phyloP scores from a whole-genome alignment of 2,888 invertebrate genomes.

The Drosophila monieri region DNA sequence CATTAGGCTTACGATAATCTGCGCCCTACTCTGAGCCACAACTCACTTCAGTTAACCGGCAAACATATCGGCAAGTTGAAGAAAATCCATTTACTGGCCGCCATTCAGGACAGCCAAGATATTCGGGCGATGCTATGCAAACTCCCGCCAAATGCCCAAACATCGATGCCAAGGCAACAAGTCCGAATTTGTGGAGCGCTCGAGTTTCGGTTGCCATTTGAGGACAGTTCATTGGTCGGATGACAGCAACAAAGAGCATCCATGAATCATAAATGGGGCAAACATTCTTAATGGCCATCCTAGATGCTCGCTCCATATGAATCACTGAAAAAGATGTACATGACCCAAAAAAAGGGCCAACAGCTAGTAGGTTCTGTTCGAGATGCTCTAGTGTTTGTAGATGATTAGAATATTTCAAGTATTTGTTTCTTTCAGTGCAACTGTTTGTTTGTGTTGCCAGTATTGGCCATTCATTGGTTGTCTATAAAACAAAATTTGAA shows the following conservation, averaged over 20 bases:
- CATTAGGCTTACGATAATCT: neutral
- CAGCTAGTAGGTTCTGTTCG: no score
- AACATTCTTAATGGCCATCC: constrained; percentile 31
- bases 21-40: neutral
- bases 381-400: no score
- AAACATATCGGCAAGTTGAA: constrained; percentile 3
- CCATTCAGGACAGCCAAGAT: neutral
- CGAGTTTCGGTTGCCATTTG: constrained; percentile 27
- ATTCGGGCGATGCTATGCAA: constrained; percentile 11
- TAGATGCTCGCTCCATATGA: constrained; percentile 2
- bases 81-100: constrained; percentile 21
- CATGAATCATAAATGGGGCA: constrained; percentile 41
- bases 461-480: constrained; percentile 28
- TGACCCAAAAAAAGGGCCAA: no score
- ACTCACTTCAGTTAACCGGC: neutral
- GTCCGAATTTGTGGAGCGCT: constrained; percentile 19
- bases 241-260: constrained; percentile 40
- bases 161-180: constrained; percentile 32
- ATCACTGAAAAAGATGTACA: constrained; percentile 8
- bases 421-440: neutral
- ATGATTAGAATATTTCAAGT: no score
- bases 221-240: constrained; percentile 34
- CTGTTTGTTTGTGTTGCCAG: constrained; percentile 4
- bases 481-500: constrained; percentile 39
- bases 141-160: constrained; percentile 14